These are phyloP conservation scores for Crocodylus rhombifer DNA, from an alignment of 2,797 vertebrate species.

Conservation along the genomic window DNA sequence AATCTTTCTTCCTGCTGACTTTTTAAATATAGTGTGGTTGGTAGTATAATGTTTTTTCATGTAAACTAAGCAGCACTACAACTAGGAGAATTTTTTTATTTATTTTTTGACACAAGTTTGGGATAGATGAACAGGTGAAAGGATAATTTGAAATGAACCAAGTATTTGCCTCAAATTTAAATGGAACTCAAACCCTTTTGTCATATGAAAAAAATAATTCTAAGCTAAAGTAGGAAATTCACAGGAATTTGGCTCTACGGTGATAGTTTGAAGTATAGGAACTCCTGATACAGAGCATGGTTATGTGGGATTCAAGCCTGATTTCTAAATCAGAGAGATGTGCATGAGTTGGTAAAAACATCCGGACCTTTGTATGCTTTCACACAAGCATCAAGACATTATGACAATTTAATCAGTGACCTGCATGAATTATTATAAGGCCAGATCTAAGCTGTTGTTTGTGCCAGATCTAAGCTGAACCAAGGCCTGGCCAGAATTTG, in stretches of 20 bases:
- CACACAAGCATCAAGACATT: slow-evolving; percentile 28
- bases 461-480: too few species aligned
- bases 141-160: not conserved
- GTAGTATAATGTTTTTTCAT: not conserved
- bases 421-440: not conserved
- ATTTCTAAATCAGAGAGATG: slow-evolving; percentile 20
- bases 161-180: slow-evolving; percentile 41
- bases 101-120: slow-evolving; percentile 16
- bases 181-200: slow-evolving; percentile 11
- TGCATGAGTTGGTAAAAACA: not conserved
- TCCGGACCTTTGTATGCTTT: slow-evolving; percentile 33
- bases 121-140: slow-evolving; percentile 14
- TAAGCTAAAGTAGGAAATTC: slow-evolving; percentile 45
- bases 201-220: slow-evolving; percentile 6
- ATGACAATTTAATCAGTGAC: not conserved
- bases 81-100: not conserved
- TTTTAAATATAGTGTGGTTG: slow-evolving; percentile 16
- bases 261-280: slow-evolving; percentile 58
- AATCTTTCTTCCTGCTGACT: slow-evolving; percentile 30
- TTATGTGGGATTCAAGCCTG: fast-evolving
- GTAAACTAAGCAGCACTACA: not conserved
- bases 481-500: too few species aligned
- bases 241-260: slow-evolving; percentile 45
- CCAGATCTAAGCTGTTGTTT: too few species aligned
- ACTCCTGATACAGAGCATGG: not conserved